Conservation (phyloP, 2,797 vertebrate genomes). For the Cyclura pinguis region DNA sequence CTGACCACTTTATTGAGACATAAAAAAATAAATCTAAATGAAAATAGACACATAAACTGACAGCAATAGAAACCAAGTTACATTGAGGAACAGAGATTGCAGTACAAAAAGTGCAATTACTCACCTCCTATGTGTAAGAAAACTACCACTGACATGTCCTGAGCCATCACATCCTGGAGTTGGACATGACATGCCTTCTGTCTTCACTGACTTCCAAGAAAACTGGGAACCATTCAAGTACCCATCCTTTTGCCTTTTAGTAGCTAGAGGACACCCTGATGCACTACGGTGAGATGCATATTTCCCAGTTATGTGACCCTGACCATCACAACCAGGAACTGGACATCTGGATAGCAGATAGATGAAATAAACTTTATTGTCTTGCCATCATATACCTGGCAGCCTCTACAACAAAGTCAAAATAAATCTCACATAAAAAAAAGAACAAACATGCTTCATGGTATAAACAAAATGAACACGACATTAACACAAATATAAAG, state of each 20-base stretch:
- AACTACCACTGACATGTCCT: conserved; percentile 97
- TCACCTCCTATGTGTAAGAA: conserved; percentile 98
- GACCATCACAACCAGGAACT: conserved; percentile 96
- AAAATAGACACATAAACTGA: not conserved
- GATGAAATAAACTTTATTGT: conserved; percentile 64
- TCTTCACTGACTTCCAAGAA: conserved; percentile 99
- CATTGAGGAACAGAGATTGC: not conserved
- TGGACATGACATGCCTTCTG: conserved; percentile 98
- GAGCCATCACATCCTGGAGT: conserved; percentile 97
- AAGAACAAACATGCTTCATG: conserved; percentile 40
- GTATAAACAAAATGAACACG: conserved; percentile 43
- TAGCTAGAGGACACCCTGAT: conserved; percentile 95
- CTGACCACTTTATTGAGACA: not conserved
- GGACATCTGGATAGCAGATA: conserved; percentile 88
- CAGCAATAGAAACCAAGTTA: not conserved
- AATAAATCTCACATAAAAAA: conserved; percentile 54
- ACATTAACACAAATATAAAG: not conserved
- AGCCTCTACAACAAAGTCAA: conserved; percentile 54
- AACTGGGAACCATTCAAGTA: conserved; percentile 97
- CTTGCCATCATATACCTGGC: conserved; percentile 50
- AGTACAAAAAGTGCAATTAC: conserved; percentile 56
- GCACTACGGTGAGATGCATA: conserved; percentile 98
- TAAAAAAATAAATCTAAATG: not conserved
- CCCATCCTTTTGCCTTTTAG: conserved; percentile 97
- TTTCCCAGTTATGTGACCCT: conserved; percentile 98